Percentiles rank a stretch among this genome's conserved stretches.
Evolutionary conservation across 2,113 vertebrate genomes (phyloP).

Genomic region (Helogale parvula): DNA sequence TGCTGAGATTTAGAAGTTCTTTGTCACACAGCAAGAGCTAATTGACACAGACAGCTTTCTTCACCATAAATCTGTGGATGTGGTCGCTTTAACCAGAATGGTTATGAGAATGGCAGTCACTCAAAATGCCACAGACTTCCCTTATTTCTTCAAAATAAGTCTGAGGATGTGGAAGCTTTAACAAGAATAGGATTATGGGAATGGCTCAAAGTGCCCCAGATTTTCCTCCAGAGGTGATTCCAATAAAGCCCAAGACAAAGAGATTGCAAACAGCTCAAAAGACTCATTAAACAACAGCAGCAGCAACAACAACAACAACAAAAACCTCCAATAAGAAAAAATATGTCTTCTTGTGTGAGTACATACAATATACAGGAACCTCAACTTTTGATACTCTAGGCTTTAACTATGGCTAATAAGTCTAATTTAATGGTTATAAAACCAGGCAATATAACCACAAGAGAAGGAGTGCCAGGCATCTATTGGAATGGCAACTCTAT

Average conservation of each 20-base stretch:
- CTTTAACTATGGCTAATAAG: background rate
- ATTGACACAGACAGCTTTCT: background rate
- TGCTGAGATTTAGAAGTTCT: background rate
- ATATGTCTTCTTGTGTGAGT: background rate
- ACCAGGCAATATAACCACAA: background rate
- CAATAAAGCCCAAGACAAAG: background rate
- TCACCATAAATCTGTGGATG: background rate
- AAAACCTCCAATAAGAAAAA: background rate
- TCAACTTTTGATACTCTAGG: background rate
- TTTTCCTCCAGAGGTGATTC: background rate
- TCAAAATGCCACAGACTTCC: background rate
- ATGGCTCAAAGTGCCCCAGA: background rate
- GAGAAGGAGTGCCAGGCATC: background rate
- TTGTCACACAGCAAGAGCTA: background rate
- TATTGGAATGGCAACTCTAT: background rate
- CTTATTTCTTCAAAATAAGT: background rate
- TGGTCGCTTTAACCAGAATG: background rate
- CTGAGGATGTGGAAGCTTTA: background rate
- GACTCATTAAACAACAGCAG: background rate
- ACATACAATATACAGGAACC: background rate
- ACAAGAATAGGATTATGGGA: background rate
- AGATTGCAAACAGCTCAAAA: background rate
- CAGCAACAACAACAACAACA: background rate
- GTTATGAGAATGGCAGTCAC: background rate
- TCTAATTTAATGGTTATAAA: constrained; percentile 2